Conservation (phyloP, 2,797 vertebrate genomes). For the Thunnus albacares region DNA sequence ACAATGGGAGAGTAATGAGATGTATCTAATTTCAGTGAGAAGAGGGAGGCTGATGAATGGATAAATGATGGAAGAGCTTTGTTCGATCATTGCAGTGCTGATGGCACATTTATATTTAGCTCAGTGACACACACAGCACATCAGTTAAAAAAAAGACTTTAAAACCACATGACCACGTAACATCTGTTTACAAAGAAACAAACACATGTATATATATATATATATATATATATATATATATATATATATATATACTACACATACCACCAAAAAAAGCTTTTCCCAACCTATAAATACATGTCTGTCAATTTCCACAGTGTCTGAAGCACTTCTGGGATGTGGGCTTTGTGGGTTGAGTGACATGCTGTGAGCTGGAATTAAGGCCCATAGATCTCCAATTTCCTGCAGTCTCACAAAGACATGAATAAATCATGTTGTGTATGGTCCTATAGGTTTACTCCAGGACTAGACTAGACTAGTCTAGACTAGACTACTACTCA, state of each 20-base stretch:
- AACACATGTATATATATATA: background rate
- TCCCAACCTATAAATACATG: background rate
- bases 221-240: background rate
- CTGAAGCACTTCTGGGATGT: constrained; percentile 23
- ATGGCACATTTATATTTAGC: constrained; percentile 68
- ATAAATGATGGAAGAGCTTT: constrained; percentile 46
- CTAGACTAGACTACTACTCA: no score
- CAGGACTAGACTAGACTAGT: background rate
- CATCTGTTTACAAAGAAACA: constrained; percentile 14
- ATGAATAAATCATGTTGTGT: constrained; percentile 74
- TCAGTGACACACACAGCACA: constrained; percentile 44
- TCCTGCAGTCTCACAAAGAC: constrained; percentile 58
- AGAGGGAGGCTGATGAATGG: constrained; percentile 36
- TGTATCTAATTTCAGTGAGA: constrained; percentile 34
- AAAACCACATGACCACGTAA: constrained; percentile 22
- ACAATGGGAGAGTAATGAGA: constrained; percentile 13
- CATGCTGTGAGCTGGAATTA: constrained; percentile 43
- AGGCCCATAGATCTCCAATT: constrained; percentile 61
- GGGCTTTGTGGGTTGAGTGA: constrained; percentile 32
- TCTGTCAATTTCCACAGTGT: constrained; percentile 5
- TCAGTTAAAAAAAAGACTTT: constrained; percentile 23
- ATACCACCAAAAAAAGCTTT: background rate
- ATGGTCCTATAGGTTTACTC: constrained; percentile 63
- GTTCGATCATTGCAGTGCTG: constrained; percentile 49
- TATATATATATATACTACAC: background rate